These are phyloP conservation scores for Melanotaenia boesemani DNA, from an alignment of 2,797 vertebrate genomes.

Conservation along the genomic window DNA sequence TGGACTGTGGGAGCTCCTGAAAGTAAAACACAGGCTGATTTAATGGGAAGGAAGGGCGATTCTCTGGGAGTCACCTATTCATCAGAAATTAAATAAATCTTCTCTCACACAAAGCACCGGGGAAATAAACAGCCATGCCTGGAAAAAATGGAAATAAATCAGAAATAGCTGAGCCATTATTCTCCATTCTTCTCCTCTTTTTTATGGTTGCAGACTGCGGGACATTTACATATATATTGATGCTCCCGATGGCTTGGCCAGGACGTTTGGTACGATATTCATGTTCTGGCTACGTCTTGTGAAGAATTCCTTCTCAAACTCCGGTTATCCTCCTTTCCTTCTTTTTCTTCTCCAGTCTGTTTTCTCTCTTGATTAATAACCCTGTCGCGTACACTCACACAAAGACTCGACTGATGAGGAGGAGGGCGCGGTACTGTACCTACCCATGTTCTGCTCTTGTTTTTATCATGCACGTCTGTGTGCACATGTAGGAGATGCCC, in stretches of 20 bases:
- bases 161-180: conserved; percentile 44
- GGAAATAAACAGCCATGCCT: conserved; percentile 56
- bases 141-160: conserved; percentile 59
- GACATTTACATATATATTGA: conserved; percentile 76
- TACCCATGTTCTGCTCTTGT: not conserved
- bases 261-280: conserved; percentile 37
- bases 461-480: not conserved
- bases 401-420: conserved; percentile 49
- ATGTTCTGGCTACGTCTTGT: conserved; percentile 13
- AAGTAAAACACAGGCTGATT: conserved; percentile 48
- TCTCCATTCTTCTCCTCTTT: conserved; percentile 40
- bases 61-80: conserved; percentile 50
- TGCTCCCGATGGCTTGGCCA: conserved; percentile 43
- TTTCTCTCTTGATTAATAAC: conserved; percentile 74
- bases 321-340: conserved; percentile 1
- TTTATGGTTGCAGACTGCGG: conserved; percentile 37
- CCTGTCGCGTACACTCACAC: conserved; percentile 54
- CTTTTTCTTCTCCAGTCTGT: not conserved
- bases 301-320: no score
- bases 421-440: conserved; percentile 25
- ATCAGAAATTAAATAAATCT: conserved; percentile 68
- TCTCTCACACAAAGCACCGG: conserved; percentile 63
- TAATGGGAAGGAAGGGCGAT: conserved; percentile 31
- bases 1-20: not conserved
- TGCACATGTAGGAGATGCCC: conserved; percentile 46